Evolutionary conservation across 1,140 invertebrate genomes (phyloP), one percentile per base, ranked within the genome.

Genomic region (Eumaeus atala): DNA sequence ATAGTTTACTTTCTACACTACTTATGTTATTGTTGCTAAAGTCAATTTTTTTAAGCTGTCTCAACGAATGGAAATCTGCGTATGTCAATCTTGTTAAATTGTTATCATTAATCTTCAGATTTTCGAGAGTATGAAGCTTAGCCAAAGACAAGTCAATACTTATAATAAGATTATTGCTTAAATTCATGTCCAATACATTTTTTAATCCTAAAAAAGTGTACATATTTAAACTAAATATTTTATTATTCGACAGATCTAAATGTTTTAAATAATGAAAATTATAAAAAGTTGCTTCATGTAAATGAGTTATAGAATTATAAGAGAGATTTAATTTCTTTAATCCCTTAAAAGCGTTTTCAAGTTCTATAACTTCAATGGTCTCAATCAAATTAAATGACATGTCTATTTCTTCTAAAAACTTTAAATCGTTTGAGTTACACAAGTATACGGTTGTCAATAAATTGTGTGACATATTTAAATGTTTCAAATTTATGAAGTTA

Each of bases 1-100:
- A 80, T 21, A 59, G 21, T n/a, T 9, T 18, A 7, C 38, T 42
- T 28, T 56, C 58, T 42, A 78, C 17, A 14, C 48, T 48, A 55
- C 62, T 42, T 9, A 82, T 59, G 51, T 64, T 62, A 54, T 82
- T 82, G 37, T 64, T 48, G 21, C 51, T 42, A 6, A 72, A 61
- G 65, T 81, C 69, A 36, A 81, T 58, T 38, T 60, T 54, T 35
- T 37, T 34, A 38, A 81, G 37, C 10, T 40, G 42, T 34, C 5
- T 17, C 38, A 52, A 21, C 10, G 36, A 40, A n/a, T 42, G 21
- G 1, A 52, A 28, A 9, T 40, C 40, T 28, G n/a, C 10, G n/a
- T 52, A 28, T 18, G 17, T 17, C 6, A 52, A 18, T 7, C 5
- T 28, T 2, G 37, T 21, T 7, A 52, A 18, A 18, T 52, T 40